Conservation (phyloP, 1,140 invertebrate genomes). For the Elysia chlorotica region DNA sequence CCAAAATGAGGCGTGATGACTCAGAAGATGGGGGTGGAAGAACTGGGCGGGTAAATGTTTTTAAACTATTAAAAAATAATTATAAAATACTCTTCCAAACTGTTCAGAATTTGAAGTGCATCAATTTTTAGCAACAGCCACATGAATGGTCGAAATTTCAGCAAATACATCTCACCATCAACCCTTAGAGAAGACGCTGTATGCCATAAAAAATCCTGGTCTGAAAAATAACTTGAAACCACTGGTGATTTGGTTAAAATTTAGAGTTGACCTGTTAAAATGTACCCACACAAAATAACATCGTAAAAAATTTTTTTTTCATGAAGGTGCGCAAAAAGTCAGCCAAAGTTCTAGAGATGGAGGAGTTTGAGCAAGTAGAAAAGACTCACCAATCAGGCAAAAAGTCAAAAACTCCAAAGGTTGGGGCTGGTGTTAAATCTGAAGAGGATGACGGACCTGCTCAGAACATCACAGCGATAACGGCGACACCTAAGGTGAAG, state of each 20-base stretch:
- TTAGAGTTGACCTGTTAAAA: no score
- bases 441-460: no score
- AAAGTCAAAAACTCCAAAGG: slow-evolving; percentile 5
- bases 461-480: not conserved
- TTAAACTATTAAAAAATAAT: not conserved
- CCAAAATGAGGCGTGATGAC: slow-evolving; percentile 2
- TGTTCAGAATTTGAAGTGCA: not conserved
- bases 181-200: not conserved
- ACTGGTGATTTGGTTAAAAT: no score
- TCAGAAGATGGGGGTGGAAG: not conserved
- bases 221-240: no score
- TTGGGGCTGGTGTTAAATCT: not conserved
- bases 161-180: not conserved
- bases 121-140: not conserved
- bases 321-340: slow-evolving; percentile 81
- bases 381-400: slow-evolving; percentile 37
- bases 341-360: slow-evolving; percentile 77
- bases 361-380: slow-evolving; percentile 89
- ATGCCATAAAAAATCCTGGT: no score
- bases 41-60: slow-evolving; percentile 12
- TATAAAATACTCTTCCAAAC: not conserved
- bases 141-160: not conserved
- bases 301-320: not conserved
- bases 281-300: no score
- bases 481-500: not conserved